Evolutionary conservation across 2,113 vertebrate species (phyloP).

Genomic region (Chaetorhynchus papuensis): DNA sequence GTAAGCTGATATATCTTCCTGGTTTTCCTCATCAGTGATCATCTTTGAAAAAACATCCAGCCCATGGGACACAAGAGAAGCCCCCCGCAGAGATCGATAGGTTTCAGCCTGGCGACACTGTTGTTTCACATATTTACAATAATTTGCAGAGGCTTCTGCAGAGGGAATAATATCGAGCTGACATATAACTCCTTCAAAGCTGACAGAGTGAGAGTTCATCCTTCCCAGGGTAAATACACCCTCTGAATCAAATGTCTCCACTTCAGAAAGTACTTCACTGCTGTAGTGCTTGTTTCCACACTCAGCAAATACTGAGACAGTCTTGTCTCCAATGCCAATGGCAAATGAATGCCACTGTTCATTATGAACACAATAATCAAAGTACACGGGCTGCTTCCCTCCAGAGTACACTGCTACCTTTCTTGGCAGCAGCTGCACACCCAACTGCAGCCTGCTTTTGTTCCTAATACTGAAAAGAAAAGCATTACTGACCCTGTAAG

Average conservation of each 20-base stretch:
- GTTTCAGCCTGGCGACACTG: conserved; percentile 85
- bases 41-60: background rate
- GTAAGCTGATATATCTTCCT: background rate
- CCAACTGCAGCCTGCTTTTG: conserved; percentile 84
- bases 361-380: conserved; percentile 85
- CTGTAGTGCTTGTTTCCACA: conserved; percentile 82
- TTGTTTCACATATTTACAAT: conserved; percentile 88
- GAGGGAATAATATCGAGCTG: conserved; percentile 92
- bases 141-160: conserved; percentile 83
- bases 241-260: conserved; percentile 72
- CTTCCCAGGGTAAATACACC: conserved; percentile 86
- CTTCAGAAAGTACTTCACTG: conserved; percentile 72
- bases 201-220: conserved; percentile 82
- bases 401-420: conserved; percentile 83
- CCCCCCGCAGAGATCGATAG: conserved; percentile 68
- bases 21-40: background rate
- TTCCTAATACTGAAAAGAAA: conserved; percentile 91
- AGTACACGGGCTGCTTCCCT: conserved; percentile 81
- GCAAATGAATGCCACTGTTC: conserved; percentile 86
- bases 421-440: conserved; percentile 86
- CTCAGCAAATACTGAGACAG: conserved; percentile 79
- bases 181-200: conserved; percentile 88
- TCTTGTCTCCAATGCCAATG: conserved; percentile 73
- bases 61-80: background rate
- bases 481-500: conserved; percentile 86